Conservation (phyloP, 2,113 vertebrate species). For the Kobus ellipsiprymnus region DNA sequence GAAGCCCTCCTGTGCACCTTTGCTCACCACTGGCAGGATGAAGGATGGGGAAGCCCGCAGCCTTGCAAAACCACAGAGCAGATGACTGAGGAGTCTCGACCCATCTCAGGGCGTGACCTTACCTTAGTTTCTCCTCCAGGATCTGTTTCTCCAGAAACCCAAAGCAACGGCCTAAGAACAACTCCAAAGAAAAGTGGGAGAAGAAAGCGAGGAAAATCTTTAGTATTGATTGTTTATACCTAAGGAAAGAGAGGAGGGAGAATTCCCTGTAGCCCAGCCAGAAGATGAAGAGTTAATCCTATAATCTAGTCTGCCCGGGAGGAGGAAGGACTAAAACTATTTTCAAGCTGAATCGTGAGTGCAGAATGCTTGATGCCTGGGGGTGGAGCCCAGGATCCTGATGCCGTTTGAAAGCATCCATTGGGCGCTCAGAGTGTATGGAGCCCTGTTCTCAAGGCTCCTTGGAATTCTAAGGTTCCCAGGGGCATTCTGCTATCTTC, state of each 20-base stretch:
- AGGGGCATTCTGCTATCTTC: not conserved
- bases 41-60: accelerated
- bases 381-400: not conserved
- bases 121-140: not conserved
- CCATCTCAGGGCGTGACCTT: accelerated
- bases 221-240: not conserved
- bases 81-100: accelerated
- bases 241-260: not conserved
- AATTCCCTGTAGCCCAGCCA: not conserved
- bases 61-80: not conserved
- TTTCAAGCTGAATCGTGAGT: not conserved
- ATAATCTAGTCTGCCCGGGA: slow-evolving; percentile 31
- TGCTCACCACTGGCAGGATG: accelerated
- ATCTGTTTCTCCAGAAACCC: not conserved
- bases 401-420: not conserved
- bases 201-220: not conserved
- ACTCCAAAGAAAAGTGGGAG: not conserved
- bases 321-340: not conserved
- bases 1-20: not conserved
- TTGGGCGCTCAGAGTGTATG: accelerated
- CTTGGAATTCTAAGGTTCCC: not conserved
- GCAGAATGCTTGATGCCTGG: slow-evolving; percentile 26
- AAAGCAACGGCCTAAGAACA: not conserved
- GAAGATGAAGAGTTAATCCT: slow-evolving; percentile 59
- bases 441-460: not conserved